Conservation (phyloP, 64 coral and sea anemone genomes). For the Montipora capricornis region DNA sequence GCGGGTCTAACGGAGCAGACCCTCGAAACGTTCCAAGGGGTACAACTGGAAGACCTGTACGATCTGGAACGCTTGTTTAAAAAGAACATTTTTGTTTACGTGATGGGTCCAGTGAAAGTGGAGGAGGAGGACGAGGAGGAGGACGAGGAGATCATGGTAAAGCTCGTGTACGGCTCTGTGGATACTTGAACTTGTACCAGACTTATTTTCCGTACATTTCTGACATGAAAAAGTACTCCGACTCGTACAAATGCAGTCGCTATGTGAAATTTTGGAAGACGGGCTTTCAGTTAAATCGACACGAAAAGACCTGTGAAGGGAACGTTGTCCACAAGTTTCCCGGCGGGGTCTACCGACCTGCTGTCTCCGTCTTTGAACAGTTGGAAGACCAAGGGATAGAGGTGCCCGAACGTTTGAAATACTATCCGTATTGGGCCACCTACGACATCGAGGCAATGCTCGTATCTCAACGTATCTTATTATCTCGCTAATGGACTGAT, state of each 20-base stretch:
- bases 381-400: slow-evolving; percentile 36
- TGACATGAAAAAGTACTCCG: slow-evolving; percentile 35
- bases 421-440: background rate
- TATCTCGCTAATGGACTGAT: slow-evolving; percentile 5
- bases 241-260: slow-evolving; percentile 55
- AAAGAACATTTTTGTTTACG: slow-evolving; percentile 49
- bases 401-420: slow-evolving; percentile 18
- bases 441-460: background rate
- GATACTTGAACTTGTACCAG: too few species aligned
- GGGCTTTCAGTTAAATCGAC: background rate
- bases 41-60: slow-evolving; percentile 25
- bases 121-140: slow-evolving; percentile 1
- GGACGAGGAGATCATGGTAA: too few species aligned
- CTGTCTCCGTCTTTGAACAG: slow-evolving; percentile 3
- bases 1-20: background rate
- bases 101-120: background rate
- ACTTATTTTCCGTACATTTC: slow-evolving; percentile 74
- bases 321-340: slow-evolving; percentile 38
- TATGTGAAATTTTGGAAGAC: slow-evolving; percentile 76
- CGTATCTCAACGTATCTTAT: too few species aligned
- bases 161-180: too few species aligned
- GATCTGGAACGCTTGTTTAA: slow-evolving; percentile 57
- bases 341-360: slow-evolving; percentile 8
- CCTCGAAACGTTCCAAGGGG: slow-evolving; percentile 36
- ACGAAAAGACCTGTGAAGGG: slow-evolving; percentile 20